These are phyloP conservation scores for Vesta saturnalis DNA, from an alignment of 2,888 invertebrate genomes.

Conservation along the genomic window DNA sequence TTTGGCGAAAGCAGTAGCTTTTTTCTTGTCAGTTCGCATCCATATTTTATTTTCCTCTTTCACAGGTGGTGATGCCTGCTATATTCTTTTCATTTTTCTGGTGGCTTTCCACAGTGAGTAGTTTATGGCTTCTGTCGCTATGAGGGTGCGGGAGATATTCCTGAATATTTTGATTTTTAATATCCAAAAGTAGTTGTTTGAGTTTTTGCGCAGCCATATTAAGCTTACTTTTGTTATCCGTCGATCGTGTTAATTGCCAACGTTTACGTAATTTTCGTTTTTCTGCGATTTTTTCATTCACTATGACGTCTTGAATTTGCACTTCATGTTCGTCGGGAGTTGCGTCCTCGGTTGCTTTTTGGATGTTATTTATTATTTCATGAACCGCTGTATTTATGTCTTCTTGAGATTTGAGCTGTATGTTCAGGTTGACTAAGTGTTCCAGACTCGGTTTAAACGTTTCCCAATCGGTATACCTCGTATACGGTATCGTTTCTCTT, in stretches of 20 bases:
- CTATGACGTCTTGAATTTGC: conserved; percentile 12
- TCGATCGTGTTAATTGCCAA: no score
- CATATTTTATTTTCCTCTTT: conserved; percentile 7
- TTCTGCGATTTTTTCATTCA: no score
- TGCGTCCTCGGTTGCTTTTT: conserved; percentile 14
- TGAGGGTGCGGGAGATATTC: conserved; percentile 11
- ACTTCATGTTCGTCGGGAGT: conserved; percentile 6
- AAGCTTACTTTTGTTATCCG: conserved; percentile 8
- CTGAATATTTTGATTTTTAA: no score
- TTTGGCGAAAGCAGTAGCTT: conserved; percentile 14
- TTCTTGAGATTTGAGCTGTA: conserved; percentile 9
- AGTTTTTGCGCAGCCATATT: conserved; percentile 18
- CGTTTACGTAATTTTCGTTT: no score
- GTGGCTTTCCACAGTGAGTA: no score
- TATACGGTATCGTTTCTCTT: conserved; percentile 17
- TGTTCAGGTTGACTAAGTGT: conserved; percentile 10
- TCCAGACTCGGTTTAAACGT: conserved; percentile 12
- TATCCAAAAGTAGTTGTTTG: no score
- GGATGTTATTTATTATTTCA: conserved; percentile 6
- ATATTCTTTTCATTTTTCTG: conserved; percentile 13
- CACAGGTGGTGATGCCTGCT: conserved; percentile 6
- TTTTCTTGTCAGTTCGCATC: conserved; percentile 15
- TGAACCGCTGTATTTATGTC: conserved; percentile 7
- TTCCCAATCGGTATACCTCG: conserved; percentile 10
- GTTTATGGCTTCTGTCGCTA: conserved; percentile 12